Evolutionary conservation across 2,888 invertebrate genomes (phyloP).

Genomic region (Dexiosoma caninum): DNA sequence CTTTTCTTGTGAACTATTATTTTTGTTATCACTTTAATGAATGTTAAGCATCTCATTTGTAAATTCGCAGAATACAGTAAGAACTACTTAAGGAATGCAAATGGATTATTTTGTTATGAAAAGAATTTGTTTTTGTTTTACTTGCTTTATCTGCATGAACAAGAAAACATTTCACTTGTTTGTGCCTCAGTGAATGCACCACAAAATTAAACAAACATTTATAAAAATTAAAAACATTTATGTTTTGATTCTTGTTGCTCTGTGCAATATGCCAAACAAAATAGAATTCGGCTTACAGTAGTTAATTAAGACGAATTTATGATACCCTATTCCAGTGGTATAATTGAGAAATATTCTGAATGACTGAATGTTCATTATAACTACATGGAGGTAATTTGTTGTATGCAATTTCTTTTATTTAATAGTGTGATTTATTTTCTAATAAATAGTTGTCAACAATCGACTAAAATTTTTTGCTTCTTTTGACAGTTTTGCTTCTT

Average conservation of each 20-base stretch:
- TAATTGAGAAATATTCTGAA: too few relatives aligned
- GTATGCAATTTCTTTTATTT: too few relatives aligned
- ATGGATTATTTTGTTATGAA: conserved; percentile 25
- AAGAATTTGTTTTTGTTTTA: conserved; percentile 10
- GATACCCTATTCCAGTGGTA: neutral
- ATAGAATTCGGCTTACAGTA: neutral
- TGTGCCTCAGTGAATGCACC: conserved; percentile 37
- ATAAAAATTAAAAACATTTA: conserved; percentile 42
- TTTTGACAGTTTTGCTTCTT: too few relatives aligned
- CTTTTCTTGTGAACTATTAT: neutral
- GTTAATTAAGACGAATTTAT: neutral
- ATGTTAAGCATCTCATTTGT: conserved; percentile 9
- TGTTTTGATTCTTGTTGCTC: conserved; percentile 1
- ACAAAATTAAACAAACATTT: conserved; percentile 58
- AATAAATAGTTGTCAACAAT: too few relatives aligned
- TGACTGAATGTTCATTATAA: too few relatives aligned
- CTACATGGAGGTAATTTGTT: too few relatives aligned
- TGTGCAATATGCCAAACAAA: neutral
- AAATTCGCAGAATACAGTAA: neutral
- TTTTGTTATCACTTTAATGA: conserved; percentile 1
- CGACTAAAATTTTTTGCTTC: too few relatives aligned
- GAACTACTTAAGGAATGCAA: conserved; percentile 22
- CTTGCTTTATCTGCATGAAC: neutral
- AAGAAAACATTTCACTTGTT: conserved; percentile 28
- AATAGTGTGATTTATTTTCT: too few relatives aligned